phyloP scores from a whole-genome alignment of 2,113 vertebrate species.

The Labrus mixtus region DNA sequence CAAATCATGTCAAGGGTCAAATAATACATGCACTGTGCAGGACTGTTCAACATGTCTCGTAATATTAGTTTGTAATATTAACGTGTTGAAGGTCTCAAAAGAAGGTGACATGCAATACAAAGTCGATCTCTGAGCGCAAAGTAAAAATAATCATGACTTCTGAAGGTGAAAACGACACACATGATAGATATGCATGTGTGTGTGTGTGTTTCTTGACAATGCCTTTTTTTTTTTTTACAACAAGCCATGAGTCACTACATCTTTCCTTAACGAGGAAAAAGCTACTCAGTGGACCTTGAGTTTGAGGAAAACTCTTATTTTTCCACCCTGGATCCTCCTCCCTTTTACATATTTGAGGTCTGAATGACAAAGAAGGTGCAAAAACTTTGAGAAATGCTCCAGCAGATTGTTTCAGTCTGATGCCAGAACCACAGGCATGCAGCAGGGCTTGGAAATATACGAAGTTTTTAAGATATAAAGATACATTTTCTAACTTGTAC shows the following conservation, averaged over 20 bases:
- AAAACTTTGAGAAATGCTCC: neutral
- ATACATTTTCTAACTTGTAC: too few species aligned
- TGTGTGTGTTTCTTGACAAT: too few species aligned
- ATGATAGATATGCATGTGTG: slow-evolving; percentile 47
- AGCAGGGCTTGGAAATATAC: neutral
- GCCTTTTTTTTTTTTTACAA: too few species aligned
- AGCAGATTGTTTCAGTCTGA: too few species aligned
- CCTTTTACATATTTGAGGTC: neutral
- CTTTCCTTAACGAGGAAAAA: neutral
- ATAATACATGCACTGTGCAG: slow-evolving; percentile 38
- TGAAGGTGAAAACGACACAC: slow-evolving; percentile 16
- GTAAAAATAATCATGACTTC: neutral
- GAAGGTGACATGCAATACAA: slow-evolving; percentile 25
- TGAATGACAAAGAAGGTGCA: neutral
- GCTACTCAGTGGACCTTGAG: neutral
- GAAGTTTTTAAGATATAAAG: too few species aligned
- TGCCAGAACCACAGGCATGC: neutral
- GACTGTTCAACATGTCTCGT: slow-evolving; percentile 37
- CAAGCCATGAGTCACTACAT: too few species aligned
- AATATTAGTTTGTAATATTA: slow-evolving; percentile 40
- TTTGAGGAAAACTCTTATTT: neutral
- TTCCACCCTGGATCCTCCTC: neutral
- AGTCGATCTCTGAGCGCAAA: slow-evolving; percentile 28
- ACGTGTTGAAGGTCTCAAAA: slow-evolving; percentile 36
- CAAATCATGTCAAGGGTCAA: slow-evolving; percentile 37